Evolutionary conservation across 1,140 invertebrate genomes (phyloP).

Genomic region (Hyles vespertilio): DNA sequence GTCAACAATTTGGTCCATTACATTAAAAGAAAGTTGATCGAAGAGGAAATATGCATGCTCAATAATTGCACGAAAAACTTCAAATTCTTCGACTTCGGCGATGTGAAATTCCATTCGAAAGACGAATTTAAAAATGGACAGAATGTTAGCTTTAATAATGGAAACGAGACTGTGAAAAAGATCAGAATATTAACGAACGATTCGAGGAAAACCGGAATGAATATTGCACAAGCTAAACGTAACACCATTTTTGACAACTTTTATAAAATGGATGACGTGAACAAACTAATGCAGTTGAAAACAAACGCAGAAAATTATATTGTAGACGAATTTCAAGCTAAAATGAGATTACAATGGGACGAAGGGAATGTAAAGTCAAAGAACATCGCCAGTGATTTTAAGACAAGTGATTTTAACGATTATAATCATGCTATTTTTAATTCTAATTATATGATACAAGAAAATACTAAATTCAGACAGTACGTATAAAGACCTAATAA

Average conservation of each 20-base stretch:
- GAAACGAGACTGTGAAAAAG: not conserved
- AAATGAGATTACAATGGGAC: no score
- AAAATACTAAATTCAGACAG: no score
- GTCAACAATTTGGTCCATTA: constrained; percentile 30
- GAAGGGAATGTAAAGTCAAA: no score
- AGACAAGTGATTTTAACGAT: no score
- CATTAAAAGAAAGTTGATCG: constrained; percentile 27
- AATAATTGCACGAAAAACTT: constrained; percentile 19
- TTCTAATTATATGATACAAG: no score
- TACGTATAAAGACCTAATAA: no score
- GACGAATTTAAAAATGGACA: not conserved
- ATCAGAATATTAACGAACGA: constrained; percentile 8
- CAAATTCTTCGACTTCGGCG: constrained; percentile 11
- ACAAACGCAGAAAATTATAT: no score
- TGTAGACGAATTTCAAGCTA: no score
- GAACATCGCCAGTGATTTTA: no score
- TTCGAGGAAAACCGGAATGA: not conserved
- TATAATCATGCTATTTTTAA: no score
- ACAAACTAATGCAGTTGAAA: not conserved
- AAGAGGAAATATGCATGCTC: constrained; percentile 28
- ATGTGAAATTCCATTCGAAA: no score
- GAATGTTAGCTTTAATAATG: not conserved
- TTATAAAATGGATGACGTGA: no score
- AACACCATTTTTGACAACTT: not conserved
- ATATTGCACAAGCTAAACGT: not conserved